Percentiles rank a stretch among this genome's conserved stretches.
Evolutionary conservation across 2,113 vertebrate genomes (phyloP).

Genomic region (Tachycineta bicolor): DNA sequence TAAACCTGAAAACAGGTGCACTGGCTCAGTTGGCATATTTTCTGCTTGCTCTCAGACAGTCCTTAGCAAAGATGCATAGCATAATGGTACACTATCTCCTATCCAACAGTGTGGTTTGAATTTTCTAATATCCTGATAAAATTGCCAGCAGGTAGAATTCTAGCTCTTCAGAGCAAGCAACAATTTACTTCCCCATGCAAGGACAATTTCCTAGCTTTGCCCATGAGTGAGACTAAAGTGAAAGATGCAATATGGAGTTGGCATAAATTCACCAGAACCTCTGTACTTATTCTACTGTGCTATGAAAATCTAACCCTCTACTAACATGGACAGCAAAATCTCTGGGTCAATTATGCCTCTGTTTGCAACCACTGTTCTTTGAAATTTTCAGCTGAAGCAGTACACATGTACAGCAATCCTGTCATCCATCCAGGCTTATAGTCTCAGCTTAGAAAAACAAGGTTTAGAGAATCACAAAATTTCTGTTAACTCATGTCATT

Average conservation of each 20-base stretch:
- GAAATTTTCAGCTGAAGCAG: not conserved
- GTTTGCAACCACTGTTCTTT: not conserved
- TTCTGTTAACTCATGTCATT: not conserved
- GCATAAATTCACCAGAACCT: not conserved
- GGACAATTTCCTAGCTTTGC: not conserved
- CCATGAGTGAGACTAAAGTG: not conserved
- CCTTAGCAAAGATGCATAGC: not conserved
- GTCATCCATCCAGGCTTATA: not conserved
- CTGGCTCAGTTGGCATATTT: not conserved
- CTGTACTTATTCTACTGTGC: not conserved
- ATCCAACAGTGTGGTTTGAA: not conserved
- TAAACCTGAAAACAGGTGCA: slow-evolving; percentile 44
- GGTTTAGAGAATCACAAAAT: not conserved
- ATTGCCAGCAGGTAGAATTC: not conserved
- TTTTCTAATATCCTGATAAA: slow-evolving; percentile 14
- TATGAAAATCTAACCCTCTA: not conserved
- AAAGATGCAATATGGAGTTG: not conserved
- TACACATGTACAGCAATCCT: not conserved
- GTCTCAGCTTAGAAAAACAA: not conserved
- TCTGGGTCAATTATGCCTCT: not conserved
- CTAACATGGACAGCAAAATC: not conserved
- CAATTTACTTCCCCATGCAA: not conserved
- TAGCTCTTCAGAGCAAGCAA: not conserved
- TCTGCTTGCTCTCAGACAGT: not conserved
- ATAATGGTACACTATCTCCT: not conserved